A percentile compares a stretch with the other conserved stretches of the same genome.
phyloP scores from a whole-genome alignment of 2,113 vertebrate species.

The Pygoscelis antarcticus region DNA sequence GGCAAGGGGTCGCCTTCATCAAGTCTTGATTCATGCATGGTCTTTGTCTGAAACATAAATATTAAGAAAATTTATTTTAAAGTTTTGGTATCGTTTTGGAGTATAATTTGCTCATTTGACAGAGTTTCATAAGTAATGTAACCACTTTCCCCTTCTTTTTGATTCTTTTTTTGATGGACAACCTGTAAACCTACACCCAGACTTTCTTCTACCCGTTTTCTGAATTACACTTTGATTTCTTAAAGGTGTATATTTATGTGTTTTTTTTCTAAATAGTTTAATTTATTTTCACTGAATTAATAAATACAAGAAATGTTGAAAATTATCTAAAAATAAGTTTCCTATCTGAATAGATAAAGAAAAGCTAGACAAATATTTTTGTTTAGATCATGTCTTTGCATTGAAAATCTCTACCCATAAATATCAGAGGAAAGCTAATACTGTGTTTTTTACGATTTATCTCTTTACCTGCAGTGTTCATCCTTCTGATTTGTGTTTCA shows the following conservation, averaged over 20 bases:
- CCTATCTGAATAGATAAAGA: neutral
- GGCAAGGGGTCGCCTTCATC: neutral
- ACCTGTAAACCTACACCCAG: neutral
- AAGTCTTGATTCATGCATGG: neutral
- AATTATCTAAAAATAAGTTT: neutral
- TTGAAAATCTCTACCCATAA: neutral
- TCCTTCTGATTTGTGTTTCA: neutral
- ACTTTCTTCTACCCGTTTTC: neutral
- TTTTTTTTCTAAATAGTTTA: neutral
- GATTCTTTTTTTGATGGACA: rapidly evolving
- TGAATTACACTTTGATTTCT: neutral
- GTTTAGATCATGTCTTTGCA: neutral
- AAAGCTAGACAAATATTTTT: neutral
- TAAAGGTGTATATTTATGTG: neutral
- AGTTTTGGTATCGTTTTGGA: neutral
- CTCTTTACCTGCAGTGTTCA: neutral
- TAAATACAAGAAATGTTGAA: neutral
- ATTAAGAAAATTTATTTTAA: neutral
- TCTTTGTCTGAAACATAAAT: neutral
- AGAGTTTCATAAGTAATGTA: neutral
- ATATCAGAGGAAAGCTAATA: neutral
- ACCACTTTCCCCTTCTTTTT: neutral
- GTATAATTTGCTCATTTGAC: neutral
- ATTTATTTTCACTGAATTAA: neutral
- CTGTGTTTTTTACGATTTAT: neutral